phyloP scores from a whole-genome alignment of 1,140 invertebrate species.

The Drosophila auraria region DNA sequence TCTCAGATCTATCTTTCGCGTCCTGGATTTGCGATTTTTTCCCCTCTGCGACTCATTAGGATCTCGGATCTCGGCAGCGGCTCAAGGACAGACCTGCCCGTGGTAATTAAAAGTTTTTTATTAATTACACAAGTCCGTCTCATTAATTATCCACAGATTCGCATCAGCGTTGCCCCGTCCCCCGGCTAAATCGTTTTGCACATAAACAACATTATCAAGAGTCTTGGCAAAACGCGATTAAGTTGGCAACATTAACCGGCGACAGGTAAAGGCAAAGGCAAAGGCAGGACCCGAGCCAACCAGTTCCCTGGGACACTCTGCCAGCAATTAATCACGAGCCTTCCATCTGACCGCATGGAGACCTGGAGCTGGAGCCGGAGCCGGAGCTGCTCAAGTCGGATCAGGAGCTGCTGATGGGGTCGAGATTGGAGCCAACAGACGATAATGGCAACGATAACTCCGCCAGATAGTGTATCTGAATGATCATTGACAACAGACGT shows the following conservation, averaged over 20 bases:
- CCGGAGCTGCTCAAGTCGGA: constrained; percentile 12
- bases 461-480: constrained; percentile 24
- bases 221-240: constrained; percentile 77
- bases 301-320: constrained; percentile 47
- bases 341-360: constrained; percentile 51
- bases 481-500: constrained; percentile 43
- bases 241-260: constrained; percentile 79
- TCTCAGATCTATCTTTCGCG: constrained; percentile 11
- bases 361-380: constrained; percentile 6
- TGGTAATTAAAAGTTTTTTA: constrained; percentile 79
- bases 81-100: constrained; percentile 58
- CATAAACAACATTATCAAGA: constrained; percentile 80
- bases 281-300: constrained; percentile 13
- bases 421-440: constrained; percentile 38
- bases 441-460: constrained; percentile 47
- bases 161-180: constrained; percentile 8
- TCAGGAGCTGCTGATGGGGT: constrained; percentile 49
- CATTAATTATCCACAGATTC: constrained; percentile 68
- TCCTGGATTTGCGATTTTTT: constrained; percentile 48
- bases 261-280: constrained; percentile 40
- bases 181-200: constrained; percentile 73
- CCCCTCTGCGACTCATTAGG: constrained; percentile 63
- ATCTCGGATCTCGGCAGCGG: constrained; percentile 44
- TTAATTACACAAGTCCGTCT: constrained; percentile 62
- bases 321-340: constrained; percentile 56